phyloP scores from a whole-genome alignment of 2,797 vertebrate species.

The Chaetodon trifasciatus region DNA sequence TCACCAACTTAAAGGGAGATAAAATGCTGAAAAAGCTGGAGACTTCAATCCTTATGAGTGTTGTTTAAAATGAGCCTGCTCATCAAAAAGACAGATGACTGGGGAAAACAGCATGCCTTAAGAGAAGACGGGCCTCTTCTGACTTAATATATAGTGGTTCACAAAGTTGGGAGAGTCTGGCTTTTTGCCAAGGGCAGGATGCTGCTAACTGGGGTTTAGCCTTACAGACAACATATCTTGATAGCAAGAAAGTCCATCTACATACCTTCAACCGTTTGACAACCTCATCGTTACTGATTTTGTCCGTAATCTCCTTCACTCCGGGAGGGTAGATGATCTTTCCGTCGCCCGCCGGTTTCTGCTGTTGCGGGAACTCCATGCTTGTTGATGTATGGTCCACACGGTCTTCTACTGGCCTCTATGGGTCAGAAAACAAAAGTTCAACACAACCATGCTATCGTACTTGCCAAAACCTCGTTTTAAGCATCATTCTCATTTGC shows the following conservation, averaged over 20 bases:
- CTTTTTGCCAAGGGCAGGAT: constrained; percentile 26
- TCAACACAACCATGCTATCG: constrained; percentile 88
- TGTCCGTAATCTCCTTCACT: constrained; percentile 99
- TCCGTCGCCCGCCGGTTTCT: constrained; percentile 89
- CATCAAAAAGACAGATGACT: neutral
- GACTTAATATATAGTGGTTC: constrained; percentile 28
- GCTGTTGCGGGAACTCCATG: constrained; percentile 98
- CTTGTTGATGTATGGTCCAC: constrained; percentile 89
- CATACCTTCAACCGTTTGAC: constrained; percentile 98
- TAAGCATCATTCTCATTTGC: constrained; percentile 73
- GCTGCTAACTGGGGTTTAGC: neutral
- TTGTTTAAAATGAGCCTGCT: neutral
- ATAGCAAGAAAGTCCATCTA: neutral
- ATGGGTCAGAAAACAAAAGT: constrained; percentile 99
- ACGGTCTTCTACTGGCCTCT: constrained; percentile 99
- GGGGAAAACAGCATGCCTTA: neutral
- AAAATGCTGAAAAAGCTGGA: neutral
- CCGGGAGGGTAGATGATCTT: constrained; percentile 97
- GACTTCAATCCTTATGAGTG: neutral
- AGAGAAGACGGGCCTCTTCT: neutral
- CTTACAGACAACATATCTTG: neutral
- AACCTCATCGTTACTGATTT: constrained; percentile 98
- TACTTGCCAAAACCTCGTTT: constrained; percentile 84
- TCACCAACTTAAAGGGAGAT: neutral
- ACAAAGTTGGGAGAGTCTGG: constrained; percentile 39